Evolutionary conservation across 1,140 invertebrate genomes (phyloP), one percentile per base, ranked within the genome.

Genomic region (Meteorus sp.): DNA sequence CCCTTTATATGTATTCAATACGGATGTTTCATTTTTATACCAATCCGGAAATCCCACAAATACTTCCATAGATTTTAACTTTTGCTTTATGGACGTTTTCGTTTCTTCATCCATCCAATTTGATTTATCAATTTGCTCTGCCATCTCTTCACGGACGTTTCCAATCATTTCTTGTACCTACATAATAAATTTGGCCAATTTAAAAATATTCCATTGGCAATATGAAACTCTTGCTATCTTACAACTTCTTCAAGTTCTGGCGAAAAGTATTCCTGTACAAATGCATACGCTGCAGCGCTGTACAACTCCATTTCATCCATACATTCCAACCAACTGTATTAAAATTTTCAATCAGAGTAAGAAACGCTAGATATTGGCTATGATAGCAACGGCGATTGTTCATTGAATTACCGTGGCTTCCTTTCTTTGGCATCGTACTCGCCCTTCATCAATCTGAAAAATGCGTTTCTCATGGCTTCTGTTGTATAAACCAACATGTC

Each of bases 41-140:
- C 56, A 62, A 27, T 56, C 56, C 7, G 88, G 86, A 68, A 85
- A 89, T 15, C 86, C 89, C 63, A 90, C 85, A 63, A 87, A 83
- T 45, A 84, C 78, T 20, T 74, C 76, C 70, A 89, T 86, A 22
- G 75, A 61, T n/a, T 77, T 58, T 11, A 80, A 81, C 75, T 90
- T 90, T 31, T 84, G 77, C 59, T 75, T 71, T 2, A 87, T 85
- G 1, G 80, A 77, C 6, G 62, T 43, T 68, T 81, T 81, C 0
- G 87, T 88, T 7, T 72, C 68, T 1, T 79, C 67, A 62, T 88
- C 82, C 82, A 90, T 86, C 89, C 89, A 90, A 27, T 27, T 39
- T 6, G 67, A 55, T 1, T 15, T 57, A 19, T 23, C 19, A 33
- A 71, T 65, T 15, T 53, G 60, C 0, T 17, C 8, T n/a, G 29